Evolutionary conservation across 1,140 invertebrate species (phyloP), one percentile per base, ranked within the genome.

Genomic region (Cyclina sinensis): DNA sequence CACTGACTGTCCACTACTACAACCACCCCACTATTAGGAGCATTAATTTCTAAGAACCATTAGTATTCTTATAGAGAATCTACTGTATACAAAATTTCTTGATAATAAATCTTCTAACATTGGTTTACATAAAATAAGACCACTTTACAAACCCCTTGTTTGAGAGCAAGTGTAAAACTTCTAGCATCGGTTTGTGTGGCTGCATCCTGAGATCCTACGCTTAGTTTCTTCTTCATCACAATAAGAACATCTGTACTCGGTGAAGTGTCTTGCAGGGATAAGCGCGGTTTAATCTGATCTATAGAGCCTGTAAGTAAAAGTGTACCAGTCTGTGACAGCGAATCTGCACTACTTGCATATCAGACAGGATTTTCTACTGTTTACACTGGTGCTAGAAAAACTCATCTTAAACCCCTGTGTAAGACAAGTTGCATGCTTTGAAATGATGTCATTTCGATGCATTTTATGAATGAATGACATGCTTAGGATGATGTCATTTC

Each of bases 81-180:
- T 65, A 65, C 21, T 65, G 12, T 30, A 65, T 24, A 65, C n/a
- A 65, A 21, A 24, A 65, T 12, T 9, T 9, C 27, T 30, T 65
- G 62, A 65, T n/a, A n/a, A n/a, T n/a, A n/a, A n/a, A n/a, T n/a
- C n/a, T n/a, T n/a, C n/a, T n/a, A n/a, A n/a, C n/a, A n/a, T n/a
- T n/a, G n/a, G n/a, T n/a, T n/a, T n/a, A n/a, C n/a, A n/a, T n/a
- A n/a, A 37, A 18, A 43, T 24, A 76, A 24, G 54, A 46, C 1
- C 14, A 27, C n/a, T 12, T 54, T 48, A 48, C 85, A 32, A 18
- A 86, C 85, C 74, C 85, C 85, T 62, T 65, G 73, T 86, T 86
- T 86, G 18, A 86, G 54, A 68, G 85, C 85, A 0, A 65, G 57
- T 48, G 85, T 86, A 79, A 35, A 86, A 62, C 85, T 86, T 21